Evolutionary conservation across 1,140 invertebrate species (phyloP).

Genomic region (Acromyrmex charruanus): DNA sequence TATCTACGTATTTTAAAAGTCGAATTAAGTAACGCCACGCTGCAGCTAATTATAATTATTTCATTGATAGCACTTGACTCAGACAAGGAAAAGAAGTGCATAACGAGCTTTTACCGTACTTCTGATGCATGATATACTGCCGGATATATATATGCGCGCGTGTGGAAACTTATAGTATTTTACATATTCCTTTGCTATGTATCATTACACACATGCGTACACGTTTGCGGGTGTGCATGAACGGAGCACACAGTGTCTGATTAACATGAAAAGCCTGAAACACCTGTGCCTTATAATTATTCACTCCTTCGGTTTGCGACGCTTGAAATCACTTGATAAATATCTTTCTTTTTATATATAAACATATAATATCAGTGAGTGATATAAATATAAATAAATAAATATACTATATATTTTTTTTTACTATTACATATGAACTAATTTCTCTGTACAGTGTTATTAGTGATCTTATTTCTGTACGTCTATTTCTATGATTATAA

Average conservation of each 20-base stretch:
- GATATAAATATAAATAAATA: background rate
- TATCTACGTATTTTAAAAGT: constrained; percentile 54
- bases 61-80: constrained; percentile 63
- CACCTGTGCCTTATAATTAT: constrained; percentile 80
- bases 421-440: background rate
- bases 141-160: constrained; percentile 4
- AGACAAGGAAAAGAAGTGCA: constrained; percentile 60
- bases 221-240: constrained; percentile 59
- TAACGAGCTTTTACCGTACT: constrained; percentile 76
- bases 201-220: background rate
- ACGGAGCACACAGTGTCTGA: constrained; percentile 76
- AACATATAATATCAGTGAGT: background rate
- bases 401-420: background rate
- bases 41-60: constrained; percentile 78
- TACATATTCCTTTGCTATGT: constrained; percentile 71
- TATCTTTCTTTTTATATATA: background rate
- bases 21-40: constrained; percentile 77
- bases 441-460: background rate
- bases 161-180: constrained; percentile 75
- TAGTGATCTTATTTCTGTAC: background rate
- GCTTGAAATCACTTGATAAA: constrained; percentile 50
- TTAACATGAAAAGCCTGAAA: constrained; percentile 84
- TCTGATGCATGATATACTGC: constrained; percentile 77
- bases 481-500: background rate
- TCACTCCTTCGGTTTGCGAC: constrained; percentile 39